Evolutionary conservation across 2,113 vertebrate genomes (phyloP).

Genomic region (Ceyx margarethae): DNA sequence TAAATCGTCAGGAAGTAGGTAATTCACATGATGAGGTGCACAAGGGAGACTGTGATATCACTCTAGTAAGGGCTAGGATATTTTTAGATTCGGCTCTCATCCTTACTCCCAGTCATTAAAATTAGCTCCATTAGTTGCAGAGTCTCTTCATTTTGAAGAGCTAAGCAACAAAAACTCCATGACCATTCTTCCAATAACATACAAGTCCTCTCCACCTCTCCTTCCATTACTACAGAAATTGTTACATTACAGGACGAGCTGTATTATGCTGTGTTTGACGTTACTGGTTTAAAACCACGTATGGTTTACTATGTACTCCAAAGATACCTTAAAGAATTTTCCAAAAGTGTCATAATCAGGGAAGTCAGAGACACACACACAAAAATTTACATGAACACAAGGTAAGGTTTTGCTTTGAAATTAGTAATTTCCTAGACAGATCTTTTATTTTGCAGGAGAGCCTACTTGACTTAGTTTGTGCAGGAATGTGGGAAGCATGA

Average conservation of each 20-base stretch:
- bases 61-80: not conserved
- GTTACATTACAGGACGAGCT: not conserved
- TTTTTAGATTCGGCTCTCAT: not conserved
- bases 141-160: not conserved
- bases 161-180: not conserved
- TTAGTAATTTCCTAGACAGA: not conserved
- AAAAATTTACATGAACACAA: not conserved
- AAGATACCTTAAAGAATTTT: not conserved
- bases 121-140: not conserved
- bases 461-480: not conserved
- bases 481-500: not conserved
- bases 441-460: not conserved
- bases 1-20: not conserved
- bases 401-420: not conserved
- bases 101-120: not conserved
- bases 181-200: not conserved
- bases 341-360: not conserved
- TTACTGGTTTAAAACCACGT: not conserved
- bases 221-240: not conserved
- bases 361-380: not conserved
- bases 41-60: not conserved
- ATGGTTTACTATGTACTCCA: not conserved
- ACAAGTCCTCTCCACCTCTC: not conserved
- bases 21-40: not conserved
- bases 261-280: not conserved